Percentiles rank a stretch among this genome's conserved stretches.
These are phyloP conservation scores for Batillaria attramentaria DNA, from an alignment of 1,140 invertebrate species.

Conservation along the genomic window DNA sequence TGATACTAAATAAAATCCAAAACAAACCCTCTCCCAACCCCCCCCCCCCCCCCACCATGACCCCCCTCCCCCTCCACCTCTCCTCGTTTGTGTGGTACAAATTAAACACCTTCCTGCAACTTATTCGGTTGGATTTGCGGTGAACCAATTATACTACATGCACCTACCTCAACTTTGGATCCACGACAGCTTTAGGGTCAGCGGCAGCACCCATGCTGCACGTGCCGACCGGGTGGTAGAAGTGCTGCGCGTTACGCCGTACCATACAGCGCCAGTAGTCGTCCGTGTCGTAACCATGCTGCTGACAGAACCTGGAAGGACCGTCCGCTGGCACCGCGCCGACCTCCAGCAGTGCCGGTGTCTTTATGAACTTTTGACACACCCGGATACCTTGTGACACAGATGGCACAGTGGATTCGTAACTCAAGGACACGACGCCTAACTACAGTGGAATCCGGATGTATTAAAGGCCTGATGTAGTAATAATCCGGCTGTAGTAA, in stretches of 20 bases:
- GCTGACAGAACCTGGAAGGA: conserved; percentile 25
- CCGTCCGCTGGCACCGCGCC: conserved; percentile 32
- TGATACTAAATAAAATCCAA: neutral
- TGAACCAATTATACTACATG: neutral
- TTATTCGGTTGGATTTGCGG: neutral
- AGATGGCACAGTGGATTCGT: neutral
- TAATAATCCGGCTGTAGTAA: too few species aligned
- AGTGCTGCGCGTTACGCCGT: conserved; percentile 74
- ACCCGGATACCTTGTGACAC: conserved; percentile 38
- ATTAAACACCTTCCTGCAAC: neutral
- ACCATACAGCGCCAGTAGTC: conserved; percentile 68
- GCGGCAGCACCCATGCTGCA: conserved; percentile 93
- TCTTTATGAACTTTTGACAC: conserved; percentile 25
- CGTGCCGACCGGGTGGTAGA: conserved; percentile 91
- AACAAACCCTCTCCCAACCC: neutral
- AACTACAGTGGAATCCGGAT: too few species aligned
- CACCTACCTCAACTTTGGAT: conserved; percentile 77
- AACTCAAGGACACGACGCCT: neutral
- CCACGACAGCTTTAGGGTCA: conserved; percentile 89
- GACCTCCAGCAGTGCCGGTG: conserved; percentile 24
- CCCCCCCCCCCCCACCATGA: too few species aligned
- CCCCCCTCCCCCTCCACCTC: too few species aligned
- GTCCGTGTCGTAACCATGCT: conserved; percentile 49
- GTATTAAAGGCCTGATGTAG: too few species aligned
- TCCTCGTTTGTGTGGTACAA: neutral